A percentile compares a stretch with the other conserved stretches of the same genome.
Evolutionary conservation across 2,113 vertebrate species (phyloP).

Genomic region (Rhadina sibilatrix): DNA sequence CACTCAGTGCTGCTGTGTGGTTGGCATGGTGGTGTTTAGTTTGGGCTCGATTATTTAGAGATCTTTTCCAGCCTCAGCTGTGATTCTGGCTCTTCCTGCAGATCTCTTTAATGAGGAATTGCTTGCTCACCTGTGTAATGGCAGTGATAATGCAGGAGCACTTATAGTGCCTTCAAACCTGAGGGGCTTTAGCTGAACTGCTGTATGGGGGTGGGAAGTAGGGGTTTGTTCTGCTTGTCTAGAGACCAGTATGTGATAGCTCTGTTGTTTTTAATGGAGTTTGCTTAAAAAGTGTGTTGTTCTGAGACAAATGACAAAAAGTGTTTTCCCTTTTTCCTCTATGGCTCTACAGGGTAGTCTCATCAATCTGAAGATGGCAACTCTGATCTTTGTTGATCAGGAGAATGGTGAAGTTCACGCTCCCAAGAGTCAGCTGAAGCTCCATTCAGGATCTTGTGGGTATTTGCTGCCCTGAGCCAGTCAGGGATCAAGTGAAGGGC

Average conservation of each 20-base stretch:
- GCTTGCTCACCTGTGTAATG: rapidly evolving
- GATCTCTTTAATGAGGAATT: rapidly evolving
- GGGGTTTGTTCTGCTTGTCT: rapidly evolving
- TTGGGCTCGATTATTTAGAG: background rate
- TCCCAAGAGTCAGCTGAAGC: constrained; percentile 47
- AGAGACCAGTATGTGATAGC: rapidly evolving
- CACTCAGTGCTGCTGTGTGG: background rate
- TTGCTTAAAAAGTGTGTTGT: background rate
- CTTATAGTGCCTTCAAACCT: rapidly evolving
- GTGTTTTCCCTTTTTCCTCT: rapidly evolving
- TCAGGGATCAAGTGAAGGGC: background rate
- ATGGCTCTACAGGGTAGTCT: background rate
- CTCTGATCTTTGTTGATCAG: constrained; percentile 68
- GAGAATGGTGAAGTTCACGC: constrained; percentile 59
- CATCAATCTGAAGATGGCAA: constrained; percentile 62
- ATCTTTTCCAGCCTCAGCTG: background rate
- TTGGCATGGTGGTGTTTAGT: background rate
- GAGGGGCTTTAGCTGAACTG: background rate
- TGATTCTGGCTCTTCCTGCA: background rate
- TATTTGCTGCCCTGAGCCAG: background rate
- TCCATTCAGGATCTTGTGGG: constrained; percentile 48
- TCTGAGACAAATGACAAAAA: background rate
- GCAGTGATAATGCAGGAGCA: rapidly evolving
- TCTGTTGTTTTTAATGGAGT: rapidly evolving
- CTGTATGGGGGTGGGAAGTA: rapidly evolving